A percentile compares a stretch with the other conserved stretches of the same genome.
These are phyloP conservation scores for Chirona hameri DNA, from an alignment of 2,888 invertebrate genomes.

Conservation along the genomic window DNA sequence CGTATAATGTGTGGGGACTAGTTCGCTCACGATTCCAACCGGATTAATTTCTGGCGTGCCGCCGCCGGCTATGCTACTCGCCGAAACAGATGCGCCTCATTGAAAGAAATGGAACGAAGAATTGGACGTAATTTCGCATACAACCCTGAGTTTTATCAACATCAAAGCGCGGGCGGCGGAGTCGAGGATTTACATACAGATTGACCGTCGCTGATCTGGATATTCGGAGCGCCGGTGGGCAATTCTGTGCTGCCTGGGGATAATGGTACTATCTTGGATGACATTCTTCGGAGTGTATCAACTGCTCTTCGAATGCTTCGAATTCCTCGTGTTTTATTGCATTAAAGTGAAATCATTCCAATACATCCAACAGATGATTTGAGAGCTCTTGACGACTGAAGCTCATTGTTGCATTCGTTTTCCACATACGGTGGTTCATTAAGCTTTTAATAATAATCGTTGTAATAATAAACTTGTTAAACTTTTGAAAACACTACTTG, in stretches of 20 bases:
- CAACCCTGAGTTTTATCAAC: not conserved
- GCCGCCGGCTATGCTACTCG: not conserved
- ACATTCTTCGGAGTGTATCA: not conserved
- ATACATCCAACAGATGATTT: too few relatives aligned
- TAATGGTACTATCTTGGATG: not conserved
- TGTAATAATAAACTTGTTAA: too few relatives aligned
- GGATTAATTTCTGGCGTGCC: not conserved
- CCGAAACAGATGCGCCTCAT: not conserved
- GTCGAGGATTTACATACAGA: not conserved
- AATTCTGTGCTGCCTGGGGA: not conserved
- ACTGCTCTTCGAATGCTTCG: too few relatives aligned
- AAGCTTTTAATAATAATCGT: too few relatives aligned
- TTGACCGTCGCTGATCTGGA: not conserved
- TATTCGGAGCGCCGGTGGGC: not conserved
- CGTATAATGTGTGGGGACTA: too few relatives aligned
- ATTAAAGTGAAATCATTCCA: too few relatives aligned
- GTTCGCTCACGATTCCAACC: too few relatives aligned
- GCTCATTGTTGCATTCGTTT: too few relatives aligned
- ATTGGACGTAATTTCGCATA: not conserved
- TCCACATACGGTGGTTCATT: too few relatives aligned
- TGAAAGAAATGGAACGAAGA: constrained; percentile 25
- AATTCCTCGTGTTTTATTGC: too few relatives aligned
- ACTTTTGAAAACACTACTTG: too few relatives aligned
- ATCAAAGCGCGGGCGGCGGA: not conserved
- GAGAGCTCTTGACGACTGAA: too few relatives aligned